phyloP scores from a whole-genome alignment of 1,140 invertebrate genomes.

The Drosophila ogumai region DNA sequence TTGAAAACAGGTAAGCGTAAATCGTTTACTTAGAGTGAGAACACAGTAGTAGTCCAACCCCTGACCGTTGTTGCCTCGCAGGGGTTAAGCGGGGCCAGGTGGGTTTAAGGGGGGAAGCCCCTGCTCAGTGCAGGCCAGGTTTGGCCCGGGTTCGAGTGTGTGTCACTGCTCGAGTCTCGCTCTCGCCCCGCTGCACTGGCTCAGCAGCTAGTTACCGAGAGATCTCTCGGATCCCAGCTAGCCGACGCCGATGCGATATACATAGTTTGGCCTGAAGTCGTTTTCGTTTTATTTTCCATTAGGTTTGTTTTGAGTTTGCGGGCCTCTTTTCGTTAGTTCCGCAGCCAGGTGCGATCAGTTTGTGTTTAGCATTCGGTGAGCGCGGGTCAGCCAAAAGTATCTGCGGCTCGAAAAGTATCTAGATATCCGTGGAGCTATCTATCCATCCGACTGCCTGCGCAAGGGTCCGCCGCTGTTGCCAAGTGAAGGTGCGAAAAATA shows the following conservation, averaged over 20 bases:
- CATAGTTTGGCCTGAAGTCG: slow-evolving; percentile 50
- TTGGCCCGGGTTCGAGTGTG: slow-evolving; percentile 12
- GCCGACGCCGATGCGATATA: slow-evolving; percentile 45
- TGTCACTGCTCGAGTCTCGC: slow-evolving; percentile 34
- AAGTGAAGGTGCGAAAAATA: slow-evolving; percentile 27
- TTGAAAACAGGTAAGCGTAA: slow-evolving; percentile 4
- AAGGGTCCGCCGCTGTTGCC: slow-evolving; percentile 26
- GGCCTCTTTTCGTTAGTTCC: slow-evolving; percentile 71
- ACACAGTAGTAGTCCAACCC: slow-evolving; percentile 58
- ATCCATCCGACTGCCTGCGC: background rate
- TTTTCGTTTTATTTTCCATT: slow-evolving; percentile 72
- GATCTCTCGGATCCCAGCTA: slow-evolving; percentile 45
- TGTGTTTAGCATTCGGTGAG: slow-evolving; percentile 77
- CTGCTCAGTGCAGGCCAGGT: slow-evolving; percentile 1
- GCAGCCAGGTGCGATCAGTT: slow-evolving; percentile 73
- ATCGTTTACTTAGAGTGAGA: slow-evolving; percentile 64
- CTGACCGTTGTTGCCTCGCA: slow-evolving; percentile 41
- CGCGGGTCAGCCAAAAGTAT: slow-evolving; percentile 54
- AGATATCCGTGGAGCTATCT: slow-evolving; percentile 8
- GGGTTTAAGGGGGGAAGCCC: background rate
- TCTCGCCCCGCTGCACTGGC: slow-evolving; percentile 6
- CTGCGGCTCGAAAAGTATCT: slow-evolving; percentile 8
- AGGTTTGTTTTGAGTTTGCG: slow-evolving; percentile 57
- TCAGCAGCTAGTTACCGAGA: slow-evolving; percentile 47
- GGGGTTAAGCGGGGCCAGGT: background rate